Evolutionary conservation across 2,797 vertebrate species (phyloP).

Genomic region (Xerus rutilus): DNA sequence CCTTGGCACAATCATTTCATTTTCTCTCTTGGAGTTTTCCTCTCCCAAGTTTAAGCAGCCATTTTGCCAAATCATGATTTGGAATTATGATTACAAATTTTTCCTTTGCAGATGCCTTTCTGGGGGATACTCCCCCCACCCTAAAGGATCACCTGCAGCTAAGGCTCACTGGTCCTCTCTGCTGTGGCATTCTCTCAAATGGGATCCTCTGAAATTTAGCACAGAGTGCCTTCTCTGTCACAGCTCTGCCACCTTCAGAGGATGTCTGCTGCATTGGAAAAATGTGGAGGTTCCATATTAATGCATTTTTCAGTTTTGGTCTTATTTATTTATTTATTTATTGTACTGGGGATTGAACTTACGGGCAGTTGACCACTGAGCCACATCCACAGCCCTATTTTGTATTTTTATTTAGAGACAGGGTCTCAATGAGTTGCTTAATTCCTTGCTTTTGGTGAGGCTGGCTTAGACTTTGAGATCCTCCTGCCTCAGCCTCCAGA

Average conservation of each 20-base stretch:
- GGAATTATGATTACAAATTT: neutral
- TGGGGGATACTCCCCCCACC: conserved; percentile 15
- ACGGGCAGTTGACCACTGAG: too few relatives aligned
- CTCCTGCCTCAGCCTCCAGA: too few relatives aligned
- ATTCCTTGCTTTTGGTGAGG: too few relatives aligned
- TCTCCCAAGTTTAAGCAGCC: conserved; percentile 51
- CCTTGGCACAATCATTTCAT: conserved; percentile 13
- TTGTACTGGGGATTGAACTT: too few relatives aligned
- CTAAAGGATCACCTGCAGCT: conserved; percentile 30
- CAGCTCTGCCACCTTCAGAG: conserved; percentile 66
- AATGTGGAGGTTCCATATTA: conserved; percentile 70
- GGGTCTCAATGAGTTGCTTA: too few relatives aligned
- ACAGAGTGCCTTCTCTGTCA: conserved; percentile 87
- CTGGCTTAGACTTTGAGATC: too few relatives aligned
- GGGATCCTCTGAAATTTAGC: conserved; percentile 75
- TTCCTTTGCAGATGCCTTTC: conserved; percentile 81
- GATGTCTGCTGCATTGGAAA: neutral
- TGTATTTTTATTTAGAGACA: too few relatives aligned
- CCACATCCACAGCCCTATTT: too few relatives aligned
- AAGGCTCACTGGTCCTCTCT: neutral
- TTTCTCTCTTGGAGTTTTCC: conserved; percentile 12
- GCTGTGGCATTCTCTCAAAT: conserved; percentile 70
- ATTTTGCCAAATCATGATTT: conserved; percentile 75
- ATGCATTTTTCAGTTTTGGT: conserved; percentile 48
- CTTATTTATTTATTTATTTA: too few relatives aligned